Conservation (phyloP, 2,888 invertebrate genomes). For the Aphelenchoides bicaudatus region DNA sequence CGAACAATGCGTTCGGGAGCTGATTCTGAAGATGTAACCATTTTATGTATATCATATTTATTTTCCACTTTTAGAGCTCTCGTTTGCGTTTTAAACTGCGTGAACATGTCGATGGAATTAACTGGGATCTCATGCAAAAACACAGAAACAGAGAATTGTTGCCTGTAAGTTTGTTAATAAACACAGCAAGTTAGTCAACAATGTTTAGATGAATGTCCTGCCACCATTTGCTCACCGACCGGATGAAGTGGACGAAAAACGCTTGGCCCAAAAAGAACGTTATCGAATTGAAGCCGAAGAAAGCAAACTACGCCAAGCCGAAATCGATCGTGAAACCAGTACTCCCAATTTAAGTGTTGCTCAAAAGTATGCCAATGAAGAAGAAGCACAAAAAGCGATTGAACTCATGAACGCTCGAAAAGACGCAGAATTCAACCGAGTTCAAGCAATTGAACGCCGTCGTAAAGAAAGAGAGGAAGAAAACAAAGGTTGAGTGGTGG, state of each 20-base stretch:
- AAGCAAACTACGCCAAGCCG: slow-evolving; percentile 18
- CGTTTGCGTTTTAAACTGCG: slow-evolving; percentile 22
- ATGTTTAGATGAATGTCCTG: slow-evolving; percentile 26
- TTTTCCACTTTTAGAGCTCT: not conserved
- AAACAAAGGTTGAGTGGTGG: slow-evolving; percentile 32
- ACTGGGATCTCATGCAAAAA: slow-evolving; percentile 36
- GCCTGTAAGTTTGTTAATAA: slow-evolving; percentile 22
- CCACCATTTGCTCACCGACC: slow-evolving; percentile 31
- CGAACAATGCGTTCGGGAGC: not conserved
- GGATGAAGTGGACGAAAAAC: slow-evolving; percentile 21
- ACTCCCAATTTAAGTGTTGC: slow-evolving; percentile 24
- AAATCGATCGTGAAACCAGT: slow-evolving; percentile 21
- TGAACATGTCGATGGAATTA: slow-evolving; percentile 41
- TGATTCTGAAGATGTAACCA: not conserved
- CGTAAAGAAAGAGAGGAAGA: slow-evolving; percentile 21
- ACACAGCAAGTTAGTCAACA: slow-evolving; percentile 9
- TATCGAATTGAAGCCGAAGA: slow-evolving; percentile 24
- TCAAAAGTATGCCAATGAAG: slow-evolving; percentile 10
- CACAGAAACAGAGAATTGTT: slow-evolving; percentile 11
- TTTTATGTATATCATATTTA: not conserved
- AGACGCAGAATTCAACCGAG: slow-evolving; percentile 20
- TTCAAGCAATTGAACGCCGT: slow-evolving; percentile 22
- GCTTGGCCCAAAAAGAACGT: slow-evolving; percentile 4
- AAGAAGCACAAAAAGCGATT: slow-evolving; percentile 6
- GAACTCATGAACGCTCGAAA: slow-evolving; percentile 1